A percentile compares a stretch with the other conserved stretches of the same genome.
Conservation (phyloP, 1,140 invertebrate genomes). For the Ceratina calcarata region DNA sequence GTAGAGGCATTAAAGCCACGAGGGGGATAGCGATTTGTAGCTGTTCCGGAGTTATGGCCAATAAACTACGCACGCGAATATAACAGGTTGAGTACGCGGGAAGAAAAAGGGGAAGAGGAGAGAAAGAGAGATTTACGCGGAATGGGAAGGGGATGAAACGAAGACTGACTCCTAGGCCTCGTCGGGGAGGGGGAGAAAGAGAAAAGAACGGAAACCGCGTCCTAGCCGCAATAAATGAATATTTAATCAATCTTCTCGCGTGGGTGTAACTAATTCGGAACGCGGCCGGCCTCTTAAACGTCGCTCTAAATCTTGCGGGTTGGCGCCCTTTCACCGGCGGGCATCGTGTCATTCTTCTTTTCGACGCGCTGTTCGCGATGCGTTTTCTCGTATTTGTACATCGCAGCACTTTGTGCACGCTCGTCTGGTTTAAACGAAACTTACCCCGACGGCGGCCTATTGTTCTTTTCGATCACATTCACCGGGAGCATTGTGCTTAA, state of each 20-base stretch:
- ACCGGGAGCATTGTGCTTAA: slow-evolving; percentile 14
- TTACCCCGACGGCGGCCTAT: background rate
- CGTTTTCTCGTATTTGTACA: background rate
- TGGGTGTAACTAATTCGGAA: slow-evolving; percentile 75
- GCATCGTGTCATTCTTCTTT: background rate
- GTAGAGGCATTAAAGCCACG: slow-evolving; percentile 69
- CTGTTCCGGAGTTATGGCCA: slow-evolving; percentile 75
- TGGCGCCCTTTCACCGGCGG: slow-evolving; percentile 20
- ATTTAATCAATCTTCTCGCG: slow-evolving; percentile 79
- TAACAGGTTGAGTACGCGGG: slow-evolving; percentile 61
- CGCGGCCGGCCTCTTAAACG: slow-evolving; percentile 44
- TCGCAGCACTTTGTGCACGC: background rate
- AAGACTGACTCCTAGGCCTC: background rate
- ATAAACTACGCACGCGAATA: slow-evolving; percentile 77
- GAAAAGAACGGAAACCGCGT: background rate
- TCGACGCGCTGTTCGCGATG: background rate
- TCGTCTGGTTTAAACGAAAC: background rate
- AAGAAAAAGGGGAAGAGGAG: slow-evolving; percentile 3
- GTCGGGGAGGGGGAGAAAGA: background rate
- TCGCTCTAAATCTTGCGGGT: slow-evolving; percentile 52
- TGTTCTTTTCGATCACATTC: slow-evolving; percentile 26
- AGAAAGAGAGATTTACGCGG: background rate
- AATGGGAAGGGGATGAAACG: too few species aligned
- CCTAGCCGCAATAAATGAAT: slow-evolving; percentile 73
- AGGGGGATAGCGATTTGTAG: slow-evolving; percentile 73